These are phyloP conservation scores for Acrocyrtus sp. DNA, from an alignment of 2,888 invertebrate species.

Conservation along the genomic window DNA sequence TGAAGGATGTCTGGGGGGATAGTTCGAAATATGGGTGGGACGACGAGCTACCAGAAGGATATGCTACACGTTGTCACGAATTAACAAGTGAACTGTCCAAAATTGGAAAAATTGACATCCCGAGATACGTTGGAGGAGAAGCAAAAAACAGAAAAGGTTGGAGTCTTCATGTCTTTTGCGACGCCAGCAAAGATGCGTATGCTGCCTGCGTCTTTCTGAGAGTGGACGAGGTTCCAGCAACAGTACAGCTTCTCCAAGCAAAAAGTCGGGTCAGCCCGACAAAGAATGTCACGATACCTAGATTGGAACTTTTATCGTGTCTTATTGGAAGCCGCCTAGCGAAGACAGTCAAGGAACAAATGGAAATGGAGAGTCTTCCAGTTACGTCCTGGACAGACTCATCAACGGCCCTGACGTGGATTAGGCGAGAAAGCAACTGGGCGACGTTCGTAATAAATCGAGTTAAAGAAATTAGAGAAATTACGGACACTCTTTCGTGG, in stretches of 20 bases:
- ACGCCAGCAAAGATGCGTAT: conserved; percentile 63
- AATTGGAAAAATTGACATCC: conserved; percentile 55
- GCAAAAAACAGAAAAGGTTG: conserved; percentile 17
- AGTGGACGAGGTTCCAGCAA: conserved; percentile 40
- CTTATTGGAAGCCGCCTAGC: conserved; percentile 8
- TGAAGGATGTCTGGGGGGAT: conserved; percentile 56
- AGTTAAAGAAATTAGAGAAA: neutral
- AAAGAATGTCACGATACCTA: conserved; percentile 63
- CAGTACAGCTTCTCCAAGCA: conserved; percentile 60
- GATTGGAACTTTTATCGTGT: conserved; percentile 64
- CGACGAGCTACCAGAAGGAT: conserved; percentile 15
- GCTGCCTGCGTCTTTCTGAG: conserved; percentile 62
- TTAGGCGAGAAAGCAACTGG: conserved; percentile 10
- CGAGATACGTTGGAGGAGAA: conserved; percentile 44
- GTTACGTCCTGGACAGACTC: conserved; percentile 17
- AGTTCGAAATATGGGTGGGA: conserved; percentile 43
- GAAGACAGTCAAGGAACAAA: neutral
- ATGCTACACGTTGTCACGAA: conserved; percentile 26
- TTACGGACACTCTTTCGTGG: neutral
- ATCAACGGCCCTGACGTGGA: conserved; percentile 11
- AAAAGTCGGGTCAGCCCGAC: conserved; percentile 63
- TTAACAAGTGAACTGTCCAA: conserved; percentile 55
- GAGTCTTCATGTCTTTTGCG: conserved; percentile 63
- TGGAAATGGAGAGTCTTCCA: neutral
- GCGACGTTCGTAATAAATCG: conserved; percentile 61